phyloP scores from a whole-genome alignment of 2,797 vertebrate genomes.

The Vespertilio murinus region DNA sequence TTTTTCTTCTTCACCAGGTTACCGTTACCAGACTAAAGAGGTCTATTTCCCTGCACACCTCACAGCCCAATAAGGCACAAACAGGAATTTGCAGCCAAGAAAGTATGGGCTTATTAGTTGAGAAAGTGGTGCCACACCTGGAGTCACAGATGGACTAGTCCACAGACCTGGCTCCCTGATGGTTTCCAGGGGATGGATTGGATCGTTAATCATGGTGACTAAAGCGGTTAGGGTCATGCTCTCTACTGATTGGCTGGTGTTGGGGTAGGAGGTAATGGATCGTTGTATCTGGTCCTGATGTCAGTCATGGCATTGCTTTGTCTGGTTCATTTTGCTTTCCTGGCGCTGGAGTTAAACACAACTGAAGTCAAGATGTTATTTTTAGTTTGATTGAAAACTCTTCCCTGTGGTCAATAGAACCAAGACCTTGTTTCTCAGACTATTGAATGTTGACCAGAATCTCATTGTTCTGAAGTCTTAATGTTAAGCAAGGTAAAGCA shows the following conservation, averaged over 20 bases:
- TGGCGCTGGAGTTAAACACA: background rate
- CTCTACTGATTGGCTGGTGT: background rate
- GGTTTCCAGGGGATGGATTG: background rate
- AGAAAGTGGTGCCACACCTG: background rate
- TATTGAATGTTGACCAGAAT: background rate
- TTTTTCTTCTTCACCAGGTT: background rate
- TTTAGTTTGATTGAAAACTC: background rate
- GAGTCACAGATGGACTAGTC: background rate
- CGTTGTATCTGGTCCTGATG: background rate
- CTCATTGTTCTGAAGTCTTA: background rate
- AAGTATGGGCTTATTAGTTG: background rate
- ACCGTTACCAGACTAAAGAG: background rate
- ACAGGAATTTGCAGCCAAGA: background rate
- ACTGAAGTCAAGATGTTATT: background rate
- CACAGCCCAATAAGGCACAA: background rate
- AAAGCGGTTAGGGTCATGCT: background rate
- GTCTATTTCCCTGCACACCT: background rate
- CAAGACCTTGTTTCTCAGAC: background rate
- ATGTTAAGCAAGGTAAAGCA: background rate
- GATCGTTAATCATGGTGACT: background rate
- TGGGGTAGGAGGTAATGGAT: background rate
- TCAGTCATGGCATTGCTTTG: background rate
- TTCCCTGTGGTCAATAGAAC: background rate
- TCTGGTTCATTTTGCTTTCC: background rate
- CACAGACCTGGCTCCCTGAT: background rate